Evolutionary conservation across 2,797 vertebrate species (phyloP).

Genomic region (Macroramphosus scolopax): DNA sequence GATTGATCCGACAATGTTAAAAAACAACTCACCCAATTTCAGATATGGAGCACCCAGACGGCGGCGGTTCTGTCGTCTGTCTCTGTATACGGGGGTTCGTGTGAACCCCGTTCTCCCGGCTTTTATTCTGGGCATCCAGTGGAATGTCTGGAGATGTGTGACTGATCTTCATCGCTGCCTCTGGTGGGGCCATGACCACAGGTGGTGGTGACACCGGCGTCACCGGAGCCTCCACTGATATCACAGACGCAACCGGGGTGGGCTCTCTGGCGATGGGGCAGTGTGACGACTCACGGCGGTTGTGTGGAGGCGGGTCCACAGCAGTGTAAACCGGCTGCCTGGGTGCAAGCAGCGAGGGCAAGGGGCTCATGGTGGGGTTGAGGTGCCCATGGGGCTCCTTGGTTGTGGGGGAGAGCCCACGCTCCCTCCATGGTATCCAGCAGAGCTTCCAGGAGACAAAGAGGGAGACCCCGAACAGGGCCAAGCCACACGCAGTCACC

Average conservation of each 20-base stretch:
- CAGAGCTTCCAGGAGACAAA: conserved; percentile 99
- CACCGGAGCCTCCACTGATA: conserved; percentile 81
- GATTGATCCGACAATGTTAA: neutral
- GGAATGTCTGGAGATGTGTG: conserved; percentile 96
- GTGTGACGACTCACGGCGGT: conserved; percentile 83
- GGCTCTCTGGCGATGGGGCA: conserved; percentile 81
- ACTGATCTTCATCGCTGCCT: conserved; percentile 97
- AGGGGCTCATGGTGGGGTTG: conserved; percentile 67
- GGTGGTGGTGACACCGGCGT: conserved; percentile 79
- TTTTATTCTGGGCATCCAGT: conserved; percentile 82
- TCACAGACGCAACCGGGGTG: conserved; percentile 84
- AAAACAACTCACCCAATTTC: conserved; percentile 67
- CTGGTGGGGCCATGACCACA: conserved; percentile 75
- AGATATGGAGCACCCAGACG: conserved; percentile 80
- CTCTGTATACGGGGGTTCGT: conserved; percentile 86
- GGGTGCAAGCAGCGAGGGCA: conserved; percentile 62
- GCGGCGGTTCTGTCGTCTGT: conserved; percentile 89
- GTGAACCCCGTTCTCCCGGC: conserved; percentile 85
- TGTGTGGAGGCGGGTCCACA: conserved; percentile 82
- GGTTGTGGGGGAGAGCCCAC: conserved; percentile 81
- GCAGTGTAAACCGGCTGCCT: conserved; percentile 88
- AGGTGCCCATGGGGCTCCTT: conserved; percentile 82
- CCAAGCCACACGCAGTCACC: conserved; percentile 95
- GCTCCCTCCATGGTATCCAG: conserved; percentile 98
- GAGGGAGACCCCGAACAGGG: conserved; percentile 94